Evolutionary conservation across 2,888 invertebrate genomes (phyloP), one percentile per base, ranked within the genome.

Genomic region (Melipona bicolor): DNA sequence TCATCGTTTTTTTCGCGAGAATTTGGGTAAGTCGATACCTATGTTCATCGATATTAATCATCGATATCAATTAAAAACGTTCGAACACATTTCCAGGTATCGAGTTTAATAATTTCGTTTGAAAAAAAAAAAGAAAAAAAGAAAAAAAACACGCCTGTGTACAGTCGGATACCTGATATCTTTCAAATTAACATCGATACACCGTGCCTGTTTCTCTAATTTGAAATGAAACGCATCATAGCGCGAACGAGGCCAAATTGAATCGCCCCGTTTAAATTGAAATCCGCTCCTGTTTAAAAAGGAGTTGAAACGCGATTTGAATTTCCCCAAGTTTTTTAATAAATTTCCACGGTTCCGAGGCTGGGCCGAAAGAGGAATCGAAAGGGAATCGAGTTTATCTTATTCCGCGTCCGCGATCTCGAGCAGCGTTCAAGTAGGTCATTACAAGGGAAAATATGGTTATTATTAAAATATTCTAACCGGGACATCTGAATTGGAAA

Each of bases 401-500:
- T 24, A 56, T 24, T 59, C 13, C 24, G 24, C 24, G 24, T 43
- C 24, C 17, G n/a, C 43, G 56, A 27, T 61, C 43, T 24, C 15
- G 49, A 61, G 27, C 61, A 15, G 4, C 32, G 61, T 27, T 61
- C 50, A 15, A 70, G 49, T 50, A 50, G 43, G 27, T 61, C 69
- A 24, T 77, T 77, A 69, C 5, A 50, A 50, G 24, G 36, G 32
- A 24, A 61, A 52, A 50, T 70, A 61, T 61, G 61, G 50, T 64
- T 59, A 69, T 61, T 69, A 69, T 76, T 77, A 61, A 72, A 61
- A 72, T 43, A 43, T 50, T 61, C 32, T 52, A 52, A 6, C 50
- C 5, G 49, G 32, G 36, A 36, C 50, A 50, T 61, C 50, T 52
- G 32, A 77, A 77, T 70, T 77, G 76, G 69, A 77, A 77, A 77